Conservation (phyloP, 1,140 invertebrate genomes). For the Aphis craccivora region DNA sequence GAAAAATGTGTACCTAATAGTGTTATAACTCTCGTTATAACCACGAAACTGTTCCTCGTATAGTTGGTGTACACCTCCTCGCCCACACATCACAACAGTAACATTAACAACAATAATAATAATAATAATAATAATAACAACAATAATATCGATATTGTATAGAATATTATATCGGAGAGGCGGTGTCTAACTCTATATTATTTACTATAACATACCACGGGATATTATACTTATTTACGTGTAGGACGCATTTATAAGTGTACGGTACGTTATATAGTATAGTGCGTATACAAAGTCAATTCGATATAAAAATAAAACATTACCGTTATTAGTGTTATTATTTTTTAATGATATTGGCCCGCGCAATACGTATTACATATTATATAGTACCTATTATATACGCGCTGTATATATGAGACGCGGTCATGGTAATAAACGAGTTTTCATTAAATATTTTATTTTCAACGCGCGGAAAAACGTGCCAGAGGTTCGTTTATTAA, state of each 20-base stretch:
- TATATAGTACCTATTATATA: slow-evolving; percentile 10
- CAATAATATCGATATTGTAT: neutral
- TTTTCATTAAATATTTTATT: slow-evolving; percentile 28
- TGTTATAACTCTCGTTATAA: slow-evolving; percentile 46
- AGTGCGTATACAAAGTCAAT: neutral
- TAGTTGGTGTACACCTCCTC: neutral
- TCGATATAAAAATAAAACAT: neutral
- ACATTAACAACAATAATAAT: neutral
- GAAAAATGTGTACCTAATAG: slow-evolving; percentile 53
- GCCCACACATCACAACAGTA: neutral
- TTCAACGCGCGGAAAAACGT: neutral
- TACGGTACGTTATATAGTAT: neutral
- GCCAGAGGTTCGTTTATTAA: neutral
- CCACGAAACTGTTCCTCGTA: slow-evolving; percentile 3
- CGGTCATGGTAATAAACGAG: neutral
- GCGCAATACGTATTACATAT: neutral
- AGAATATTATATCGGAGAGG: neutral
- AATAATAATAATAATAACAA: neutral
- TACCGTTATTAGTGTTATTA: slow-evolving; percentile 37
- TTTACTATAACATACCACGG: slow-evolving; percentile 9
- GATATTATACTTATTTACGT: neutral
- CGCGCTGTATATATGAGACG: neutral
- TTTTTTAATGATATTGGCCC: slow-evolving; percentile 24
- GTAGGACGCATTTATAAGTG: slow-evolving; percentile 13
- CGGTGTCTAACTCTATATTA: neutral